Conservation (phyloP, 53 echinoderm and acorn worm species). For the Echinometra lucunter region DNA sequence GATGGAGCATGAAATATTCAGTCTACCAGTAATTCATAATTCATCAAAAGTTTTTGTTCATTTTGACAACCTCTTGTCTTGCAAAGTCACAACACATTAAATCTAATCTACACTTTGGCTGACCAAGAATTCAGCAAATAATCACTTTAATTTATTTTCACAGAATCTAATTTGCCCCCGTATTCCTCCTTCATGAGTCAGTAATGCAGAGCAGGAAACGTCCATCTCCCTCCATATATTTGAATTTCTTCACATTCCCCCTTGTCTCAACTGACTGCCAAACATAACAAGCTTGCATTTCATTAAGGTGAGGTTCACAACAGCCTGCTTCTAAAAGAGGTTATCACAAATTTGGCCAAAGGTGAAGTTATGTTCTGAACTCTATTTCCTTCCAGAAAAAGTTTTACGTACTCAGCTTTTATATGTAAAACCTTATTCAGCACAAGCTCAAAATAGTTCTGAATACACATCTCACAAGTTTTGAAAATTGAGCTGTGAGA, state of each 20-base stretch:
- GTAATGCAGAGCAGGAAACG: background rate
- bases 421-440: background rate
- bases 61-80: background rate
- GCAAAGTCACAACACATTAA: conserved; percentile 15
- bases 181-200: conserved; percentile 28
- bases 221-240: conserved; percentile 20
- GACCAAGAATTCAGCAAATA: background rate
- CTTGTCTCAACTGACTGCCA: conserved; percentile 5
- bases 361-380: background rate
- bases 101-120: background rate
- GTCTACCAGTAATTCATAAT: background rate
- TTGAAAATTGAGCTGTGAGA: background rate
- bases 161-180: background rate
- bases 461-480: background rate
- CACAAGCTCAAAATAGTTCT: background rate
- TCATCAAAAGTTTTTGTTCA: background rate
- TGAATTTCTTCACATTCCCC: background rate
- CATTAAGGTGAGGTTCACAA: background rate
- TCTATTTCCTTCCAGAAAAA: background rate
- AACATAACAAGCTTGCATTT: conserved; percentile 33
- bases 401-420: background rate
- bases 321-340: background rate
- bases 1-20: background rate
- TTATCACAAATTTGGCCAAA: background rate
- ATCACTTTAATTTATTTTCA: background rate